Evolutionary conservation across 2,797 vertebrate genomes (phyloP).

Genomic region (Silurus lanzhouensis): DNA sequence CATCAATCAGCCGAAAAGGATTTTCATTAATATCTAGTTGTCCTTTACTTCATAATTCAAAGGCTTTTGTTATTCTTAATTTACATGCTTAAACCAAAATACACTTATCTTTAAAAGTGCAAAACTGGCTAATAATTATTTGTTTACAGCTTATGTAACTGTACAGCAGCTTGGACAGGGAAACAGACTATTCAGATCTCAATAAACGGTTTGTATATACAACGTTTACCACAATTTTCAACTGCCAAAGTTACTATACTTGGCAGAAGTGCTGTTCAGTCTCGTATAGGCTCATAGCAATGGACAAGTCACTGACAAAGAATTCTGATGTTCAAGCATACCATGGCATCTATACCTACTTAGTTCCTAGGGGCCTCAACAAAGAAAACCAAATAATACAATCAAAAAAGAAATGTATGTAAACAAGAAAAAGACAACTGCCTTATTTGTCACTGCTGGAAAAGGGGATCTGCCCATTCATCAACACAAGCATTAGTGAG

Average conservation of each 20-base stretch:
- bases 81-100: not conserved
- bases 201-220: not conserved
- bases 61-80: not conserved
- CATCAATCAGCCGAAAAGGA: not conserved
- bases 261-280: not conserved
- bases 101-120: not conserved
- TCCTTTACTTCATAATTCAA: not conserved
- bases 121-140: not conserved
- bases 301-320: not conserved
- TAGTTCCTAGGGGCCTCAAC: not conserved
- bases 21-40: not conserved
- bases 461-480: not conserved
- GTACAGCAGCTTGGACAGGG: not conserved
- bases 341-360: not conserved
- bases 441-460: not conserved
- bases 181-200: not conserved
- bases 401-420: not conserved
- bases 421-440: not conserved
- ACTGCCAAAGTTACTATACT: not conserved
- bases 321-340: not conserved
- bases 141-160: not conserved
- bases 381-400: not conserved
- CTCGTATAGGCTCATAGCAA: not conserved
- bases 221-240: not conserved
- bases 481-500: not conserved